Evolutionary conservation across 2,888 invertebrate species (phyloP).

Genomic region (Leucoma salicis): DNA sequence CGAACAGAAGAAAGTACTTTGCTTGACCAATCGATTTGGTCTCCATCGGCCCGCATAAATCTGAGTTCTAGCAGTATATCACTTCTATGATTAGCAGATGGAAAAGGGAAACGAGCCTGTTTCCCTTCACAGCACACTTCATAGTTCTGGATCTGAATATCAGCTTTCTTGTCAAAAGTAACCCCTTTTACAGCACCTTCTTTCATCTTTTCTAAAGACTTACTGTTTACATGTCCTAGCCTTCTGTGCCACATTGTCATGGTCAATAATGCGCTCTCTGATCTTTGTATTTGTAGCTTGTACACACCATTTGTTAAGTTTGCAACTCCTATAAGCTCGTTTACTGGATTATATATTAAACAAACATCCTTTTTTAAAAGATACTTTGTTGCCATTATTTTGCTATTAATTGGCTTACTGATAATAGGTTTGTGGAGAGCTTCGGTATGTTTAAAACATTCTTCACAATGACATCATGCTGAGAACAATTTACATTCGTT

Average conservation of each 20-base stretch:
- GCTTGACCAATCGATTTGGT: not conserved
- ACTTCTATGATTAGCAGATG: not conserved
- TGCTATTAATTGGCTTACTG: not conserved
- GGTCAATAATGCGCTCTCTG: not conserved
- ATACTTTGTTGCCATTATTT: constrained; percentile 1
- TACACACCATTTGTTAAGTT: not conserved
- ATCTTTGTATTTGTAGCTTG: not conserved
- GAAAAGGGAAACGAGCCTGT: constrained; percentile 35
- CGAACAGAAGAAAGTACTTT: not conserved
- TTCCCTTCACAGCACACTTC: constrained; percentile 33
- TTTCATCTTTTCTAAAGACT: not conserved
- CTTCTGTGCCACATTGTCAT: not conserved
- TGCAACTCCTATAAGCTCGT: not conserved
- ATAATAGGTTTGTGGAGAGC: not conserved
- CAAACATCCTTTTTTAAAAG: constrained; percentile 5
- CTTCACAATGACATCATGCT: not conserved
- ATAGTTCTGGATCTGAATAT: constrained; percentile 10
- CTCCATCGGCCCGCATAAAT: constrained; percentile 4
- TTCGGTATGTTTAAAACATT: not conserved
- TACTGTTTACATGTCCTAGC: not conserved
- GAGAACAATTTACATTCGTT: not conserved
- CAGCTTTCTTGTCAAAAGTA: constrained; percentile 1
- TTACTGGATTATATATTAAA: constrained; percentile 9
- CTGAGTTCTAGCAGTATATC: constrained; percentile 19
- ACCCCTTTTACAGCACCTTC: constrained; percentile 1